Percentiles rank a stretch among this genome's conserved stretches.
Evolutionary conservation across 2,113 vertebrate genomes (phyloP).

Genomic region (Phyllostomus hastatus): DNA sequence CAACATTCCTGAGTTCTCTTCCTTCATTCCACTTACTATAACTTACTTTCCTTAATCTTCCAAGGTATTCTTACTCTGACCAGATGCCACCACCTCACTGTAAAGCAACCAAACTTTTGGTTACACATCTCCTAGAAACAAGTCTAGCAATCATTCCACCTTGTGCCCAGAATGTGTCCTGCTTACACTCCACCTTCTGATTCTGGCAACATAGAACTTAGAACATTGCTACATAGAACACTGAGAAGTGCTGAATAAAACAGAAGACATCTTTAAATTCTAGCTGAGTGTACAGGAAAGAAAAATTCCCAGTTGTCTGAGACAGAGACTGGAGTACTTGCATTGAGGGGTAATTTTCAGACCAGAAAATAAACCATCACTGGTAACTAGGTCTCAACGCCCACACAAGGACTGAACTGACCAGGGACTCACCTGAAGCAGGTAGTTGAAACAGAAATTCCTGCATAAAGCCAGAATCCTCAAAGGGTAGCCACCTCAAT

Average conservation of each 20-base stretch:
- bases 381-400: not conserved
- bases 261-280: not conserved
- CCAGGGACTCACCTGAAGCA: not conserved
- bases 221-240: not conserved
- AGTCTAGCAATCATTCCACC: not conserved
- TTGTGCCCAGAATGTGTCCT: not conserved
- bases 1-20: not conserved
- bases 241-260: not conserved
- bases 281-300: not conserved
- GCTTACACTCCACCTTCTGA: not conserved
- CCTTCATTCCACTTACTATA: not conserved
- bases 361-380: not conserved
- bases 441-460: not conserved
- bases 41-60: not conserved
- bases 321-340: not conserved
- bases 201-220: not conserved
- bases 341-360: not conserved
- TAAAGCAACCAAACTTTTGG: not conserved
- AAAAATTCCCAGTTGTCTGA: not conserved
- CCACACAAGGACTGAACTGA: not conserved
- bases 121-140: not conserved
- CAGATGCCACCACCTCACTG: not conserved
- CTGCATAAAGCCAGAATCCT: not conserved
- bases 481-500: not conserved
- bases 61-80: not conserved